phyloP scores from a whole-genome alignment of 2,113 vertebrate species.

The Bettongia penicillata region DNA sequence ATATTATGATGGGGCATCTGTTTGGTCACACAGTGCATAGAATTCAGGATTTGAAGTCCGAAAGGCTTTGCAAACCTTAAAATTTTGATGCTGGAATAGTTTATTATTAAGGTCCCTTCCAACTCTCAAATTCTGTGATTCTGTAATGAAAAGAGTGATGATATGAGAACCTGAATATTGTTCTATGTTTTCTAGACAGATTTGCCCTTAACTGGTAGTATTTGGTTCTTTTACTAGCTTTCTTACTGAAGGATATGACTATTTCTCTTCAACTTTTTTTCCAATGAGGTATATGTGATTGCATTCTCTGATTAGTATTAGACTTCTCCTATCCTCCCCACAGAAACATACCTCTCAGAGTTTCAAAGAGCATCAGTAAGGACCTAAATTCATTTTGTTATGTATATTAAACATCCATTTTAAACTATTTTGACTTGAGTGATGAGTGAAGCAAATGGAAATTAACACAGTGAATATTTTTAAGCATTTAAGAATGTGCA shows the following conservation, averaged over 20 bases:
- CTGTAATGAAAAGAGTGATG: constrained; percentile 4
- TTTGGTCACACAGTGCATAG: neutral
- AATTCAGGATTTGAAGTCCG: neutral
- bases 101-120: neutral
- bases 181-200: constrained; percentile 39
- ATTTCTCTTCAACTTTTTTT: constrained; percentile 52
- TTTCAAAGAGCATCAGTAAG: constrained; percentile 46
- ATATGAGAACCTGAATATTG: constrained; percentile 33
- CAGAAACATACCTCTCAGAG: constrained; percentile 24
- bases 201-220: constrained; percentile 50
- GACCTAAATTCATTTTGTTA: constrained; percentile 65
- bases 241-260: constrained; percentile 38
- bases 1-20: neutral
- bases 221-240: neutral
- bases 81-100: neutral
- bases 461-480: constrained; percentile 73
- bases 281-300: accelerated
- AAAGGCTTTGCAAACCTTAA: neutral
- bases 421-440: constrained; percentile 67
- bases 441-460: constrained; percentile 61
- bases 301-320: constrained; percentile 65
- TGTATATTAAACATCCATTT: constrained; percentile 41
- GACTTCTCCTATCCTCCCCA: constrained; percentile 28
- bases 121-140: neutral
- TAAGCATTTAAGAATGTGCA: constrained; percentile 75